Conservation (phyloP, 2,888 invertebrate species). For the Nemotelus pantherinus region DNA sequence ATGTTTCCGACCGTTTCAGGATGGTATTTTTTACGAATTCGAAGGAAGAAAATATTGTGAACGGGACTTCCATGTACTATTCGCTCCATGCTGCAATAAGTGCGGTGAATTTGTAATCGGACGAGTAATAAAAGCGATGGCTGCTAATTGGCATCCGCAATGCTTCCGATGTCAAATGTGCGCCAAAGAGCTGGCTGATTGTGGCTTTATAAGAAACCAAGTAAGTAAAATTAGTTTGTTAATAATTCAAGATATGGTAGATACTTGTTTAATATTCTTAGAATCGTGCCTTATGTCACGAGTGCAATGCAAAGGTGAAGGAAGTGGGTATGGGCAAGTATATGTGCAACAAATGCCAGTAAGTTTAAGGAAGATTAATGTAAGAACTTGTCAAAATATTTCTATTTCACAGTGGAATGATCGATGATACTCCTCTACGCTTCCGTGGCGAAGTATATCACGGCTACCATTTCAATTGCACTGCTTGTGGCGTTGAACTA, state of each 20-base stretch:
- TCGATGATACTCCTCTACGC: slow-evolving; percentile 89
- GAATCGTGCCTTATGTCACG: slow-evolving; percentile 86
- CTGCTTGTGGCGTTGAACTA: slow-evolving; percentile 89
- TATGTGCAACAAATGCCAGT: slow-evolving; percentile 99
- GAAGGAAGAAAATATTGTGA: slow-evolving; percentile 99
- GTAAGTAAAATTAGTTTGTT: slow-evolving; percentile 62
- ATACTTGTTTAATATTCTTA: slow-evolving; percentile 28
- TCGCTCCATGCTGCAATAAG: slow-evolving; percentile 91
- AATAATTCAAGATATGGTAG: background rate
- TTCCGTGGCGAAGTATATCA: slow-evolving; percentile 98
- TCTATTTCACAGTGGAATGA: slow-evolving; percentile 74
- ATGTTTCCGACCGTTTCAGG: slow-evolving; percentile 97
- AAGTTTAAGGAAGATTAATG: slow-evolving; percentile 64
- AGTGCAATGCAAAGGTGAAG: slow-evolving; percentile 95
- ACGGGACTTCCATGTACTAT: slow-evolving; percentile 97
- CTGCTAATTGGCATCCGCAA: slow-evolving; percentile 97
- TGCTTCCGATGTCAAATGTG: slow-evolving; percentile 98
- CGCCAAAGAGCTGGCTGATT: slow-evolving; percentile 89
- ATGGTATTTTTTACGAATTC: slow-evolving; percentile 98
- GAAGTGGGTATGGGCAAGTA: slow-evolving; percentile 95
- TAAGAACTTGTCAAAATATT: background rate
- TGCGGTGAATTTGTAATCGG: slow-evolving; percentile 96
- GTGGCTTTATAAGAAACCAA: slow-evolving; percentile 94
- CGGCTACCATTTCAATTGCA: slow-evolving; percentile 99
- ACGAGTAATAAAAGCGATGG: slow-evolving; percentile 99